phyloP scores from a whole-genome alignment of 1,140 invertebrate species.

The Proctacanthus coquilletti region DNA sequence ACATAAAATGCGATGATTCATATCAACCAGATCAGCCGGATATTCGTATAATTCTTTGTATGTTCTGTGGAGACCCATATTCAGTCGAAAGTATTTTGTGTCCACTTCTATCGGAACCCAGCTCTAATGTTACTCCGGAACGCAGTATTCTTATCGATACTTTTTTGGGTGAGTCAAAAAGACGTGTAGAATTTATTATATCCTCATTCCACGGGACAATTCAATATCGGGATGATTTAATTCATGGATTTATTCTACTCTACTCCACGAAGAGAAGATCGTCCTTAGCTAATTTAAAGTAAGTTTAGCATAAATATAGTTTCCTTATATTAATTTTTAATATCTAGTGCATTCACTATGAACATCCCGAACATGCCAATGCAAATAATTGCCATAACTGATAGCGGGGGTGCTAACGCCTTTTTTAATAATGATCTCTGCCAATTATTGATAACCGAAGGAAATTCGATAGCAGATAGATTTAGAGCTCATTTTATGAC shows the following conservation, averaged over 20 bases:
- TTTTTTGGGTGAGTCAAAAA: constrained; percentile 75
- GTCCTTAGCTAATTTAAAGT: constrained; percentile 84
- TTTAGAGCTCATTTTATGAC: constrained; percentile 88
- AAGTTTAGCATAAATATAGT: constrained; percentile 22
- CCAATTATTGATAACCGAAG: constrained; percentile 82
- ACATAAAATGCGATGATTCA: constrained; percentile 26
- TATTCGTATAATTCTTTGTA: constrained; percentile 80
- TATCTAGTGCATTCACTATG: constrained; percentile 67
- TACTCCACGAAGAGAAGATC: constrained; percentile 92
- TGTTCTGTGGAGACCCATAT: constrained; percentile 94
- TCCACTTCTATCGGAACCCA: constrained; percentile 75
- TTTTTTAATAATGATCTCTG: constrained; percentile 82
- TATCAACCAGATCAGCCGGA: constrained; percentile 29
- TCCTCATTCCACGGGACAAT: constrained; percentile 91
- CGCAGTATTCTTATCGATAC: constrained; percentile 81
- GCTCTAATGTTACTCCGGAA: constrained; percentile 72
- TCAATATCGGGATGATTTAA: constrained; percentile 79
- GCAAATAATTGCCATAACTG: constrained; percentile 86
- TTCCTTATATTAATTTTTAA: constrained; percentile 4
- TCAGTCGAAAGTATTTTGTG: constrained; percentile 77
- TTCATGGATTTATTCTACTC: constrained; percentile 91
- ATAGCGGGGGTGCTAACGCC: constrained; percentile 68
- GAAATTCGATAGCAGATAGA: constrained; percentile 80
- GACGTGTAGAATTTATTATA: constrained; percentile 82
- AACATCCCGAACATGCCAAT: constrained; percentile 90